phyloP scores from a whole-genome alignment of 2,888 invertebrate species.

The Agrotis puta region DNA sequence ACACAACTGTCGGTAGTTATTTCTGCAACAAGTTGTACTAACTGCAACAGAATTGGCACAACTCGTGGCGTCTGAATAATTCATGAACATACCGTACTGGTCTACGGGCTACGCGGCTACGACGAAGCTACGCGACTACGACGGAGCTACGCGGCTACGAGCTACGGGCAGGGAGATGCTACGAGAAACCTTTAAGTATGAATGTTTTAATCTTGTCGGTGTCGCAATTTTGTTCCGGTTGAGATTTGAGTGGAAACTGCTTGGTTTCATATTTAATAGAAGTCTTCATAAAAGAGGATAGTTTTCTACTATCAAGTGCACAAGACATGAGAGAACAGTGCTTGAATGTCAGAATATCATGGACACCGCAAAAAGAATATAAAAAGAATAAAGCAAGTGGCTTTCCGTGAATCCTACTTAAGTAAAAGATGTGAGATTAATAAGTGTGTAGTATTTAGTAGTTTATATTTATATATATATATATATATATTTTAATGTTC shows the following conservation, averaged over 20 bases:
- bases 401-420: background rate
- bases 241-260: slow-evolving; percentile 8
- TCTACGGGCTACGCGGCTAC: slow-evolving; percentile 50
- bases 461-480: too few relatives aligned
- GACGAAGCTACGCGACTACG: slow-evolving; percentile 38
- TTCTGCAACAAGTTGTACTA: slow-evolving; percentile 64
- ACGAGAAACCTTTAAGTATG: slow-evolving; percentile 34
- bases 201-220: slow-evolving; percentile 31
- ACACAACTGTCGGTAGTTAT: slow-evolving; percentile 59
- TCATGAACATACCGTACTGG: slow-evolving; percentile 48
- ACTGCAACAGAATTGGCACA: slow-evolving; percentile 64
- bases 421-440: too few relatives aligned
- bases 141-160: slow-evolving; percentile 25
- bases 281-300: background rate
- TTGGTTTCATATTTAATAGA: slow-evolving; percentile 3
- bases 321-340: background rate
- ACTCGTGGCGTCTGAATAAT: slow-evolving; percentile 61
- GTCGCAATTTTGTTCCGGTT: slow-evolving; percentile 6
- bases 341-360: background rate
- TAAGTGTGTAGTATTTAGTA: too few relatives aligned
- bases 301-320: background rate
- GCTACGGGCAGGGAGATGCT: slow-evolving; percentile 32
- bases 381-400: background rate
- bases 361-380: background rate
- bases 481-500: too few relatives aligned